phyloP scores from a whole-genome alignment of 2,888 invertebrate species.

The Shargacucullia verbasci region DNA sequence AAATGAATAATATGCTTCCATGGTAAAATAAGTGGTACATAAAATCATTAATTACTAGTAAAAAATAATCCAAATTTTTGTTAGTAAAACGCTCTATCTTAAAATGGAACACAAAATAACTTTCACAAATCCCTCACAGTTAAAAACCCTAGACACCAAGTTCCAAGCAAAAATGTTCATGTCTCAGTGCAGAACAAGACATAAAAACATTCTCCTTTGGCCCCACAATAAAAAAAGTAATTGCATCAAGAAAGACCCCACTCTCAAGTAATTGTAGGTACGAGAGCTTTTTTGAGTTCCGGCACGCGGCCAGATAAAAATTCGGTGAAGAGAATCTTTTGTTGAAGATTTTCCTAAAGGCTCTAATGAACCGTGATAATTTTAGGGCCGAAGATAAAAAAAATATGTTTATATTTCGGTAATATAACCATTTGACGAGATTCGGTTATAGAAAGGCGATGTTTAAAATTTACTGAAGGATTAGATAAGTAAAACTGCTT shows the following conservation, averaged over 20 bases:
- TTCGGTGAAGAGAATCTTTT: constrained; percentile 32
- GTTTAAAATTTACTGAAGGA: too few relatives aligned
- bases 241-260: constrained; percentile 45
- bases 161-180: neutral
- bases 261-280: constrained; percentile 47
- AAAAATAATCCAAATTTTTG: too few relatives aligned
- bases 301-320: constrained; percentile 43
- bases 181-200: constrained; percentile 20
- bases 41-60: too few relatives aligned
- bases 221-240: constrained; percentile 49
- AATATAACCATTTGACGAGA: constrained; percentile 14
- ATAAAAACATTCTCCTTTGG: constrained; percentile 36
- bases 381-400: constrained; percentile 27
- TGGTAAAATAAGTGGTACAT: too few relatives aligned
- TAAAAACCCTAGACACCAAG: neutral
- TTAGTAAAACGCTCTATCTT: too few relatives aligned
- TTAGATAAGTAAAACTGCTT: too few relatives aligned
- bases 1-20: too few relatives aligned
- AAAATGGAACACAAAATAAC: too few relatives aligned
- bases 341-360: constrained; percentile 50
- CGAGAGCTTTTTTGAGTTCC: constrained; percentile 48
- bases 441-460: neutral
- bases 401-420: constrained; percentile 38
- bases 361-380: constrained; percentile 53
- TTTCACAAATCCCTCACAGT: neutral